Percentiles rank a stretch among this genome's conserved stretches.
phyloP scores from a whole-genome alignment of 2,888 invertebrate species.

The Apantesis nais region DNA sequence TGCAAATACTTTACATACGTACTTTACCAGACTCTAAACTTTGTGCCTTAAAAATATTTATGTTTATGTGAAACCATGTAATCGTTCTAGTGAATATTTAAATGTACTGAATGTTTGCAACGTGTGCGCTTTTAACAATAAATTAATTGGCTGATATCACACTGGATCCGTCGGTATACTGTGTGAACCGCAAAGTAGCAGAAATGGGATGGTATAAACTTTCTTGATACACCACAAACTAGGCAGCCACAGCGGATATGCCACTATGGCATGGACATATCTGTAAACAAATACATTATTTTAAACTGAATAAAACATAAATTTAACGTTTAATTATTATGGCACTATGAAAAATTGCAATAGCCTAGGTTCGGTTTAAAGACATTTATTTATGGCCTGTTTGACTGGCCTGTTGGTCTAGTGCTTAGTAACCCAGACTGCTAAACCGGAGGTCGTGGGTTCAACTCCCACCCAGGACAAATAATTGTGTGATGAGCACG shows the following conservation, averaged over 20 bases:
- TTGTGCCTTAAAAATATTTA: background rate
- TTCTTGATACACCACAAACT: background rate
- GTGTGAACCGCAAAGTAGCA: background rate
- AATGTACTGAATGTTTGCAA: background rate
- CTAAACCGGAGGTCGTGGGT: too few relatives aligned
- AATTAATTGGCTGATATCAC: too few relatives aligned
- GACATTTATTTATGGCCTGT: too few relatives aligned
- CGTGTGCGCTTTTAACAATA: background rate
- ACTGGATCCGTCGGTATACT: too few relatives aligned
- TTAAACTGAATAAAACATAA: too few relatives aligned
- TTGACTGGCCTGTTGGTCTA: too few relatives aligned
- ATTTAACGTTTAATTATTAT: too few relatives aligned
- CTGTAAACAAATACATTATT: background rate
- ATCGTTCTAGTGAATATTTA: background rate
- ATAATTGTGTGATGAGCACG: too few relatives aligned
- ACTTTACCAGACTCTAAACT: background rate
- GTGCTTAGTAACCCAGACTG: too few relatives aligned
- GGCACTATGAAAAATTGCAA: too few relatives aligned
- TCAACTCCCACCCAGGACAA: too few relatives aligned
- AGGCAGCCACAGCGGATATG: background rate
- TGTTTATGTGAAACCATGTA: background rate
- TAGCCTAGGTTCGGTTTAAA: too few relatives aligned
- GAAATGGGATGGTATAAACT: background rate
- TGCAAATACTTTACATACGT: background rate
- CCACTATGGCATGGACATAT: background rate